phyloP scores from a whole-genome alignment of 1,140 invertebrate genomes.

The Dinoponera quadriceps region DNA sequence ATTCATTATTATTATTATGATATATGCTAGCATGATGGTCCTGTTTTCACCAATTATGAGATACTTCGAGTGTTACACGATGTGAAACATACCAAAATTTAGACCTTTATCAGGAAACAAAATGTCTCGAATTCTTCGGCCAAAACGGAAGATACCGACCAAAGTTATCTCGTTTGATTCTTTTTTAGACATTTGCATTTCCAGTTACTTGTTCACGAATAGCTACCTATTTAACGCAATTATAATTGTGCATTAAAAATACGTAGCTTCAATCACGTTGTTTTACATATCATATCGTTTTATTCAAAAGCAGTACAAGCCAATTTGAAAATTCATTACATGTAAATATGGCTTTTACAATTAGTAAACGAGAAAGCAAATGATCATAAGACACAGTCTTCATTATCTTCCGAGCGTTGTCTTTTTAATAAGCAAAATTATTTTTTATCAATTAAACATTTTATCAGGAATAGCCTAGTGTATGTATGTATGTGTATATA shows the following conservation, averaged over 20 bases:
- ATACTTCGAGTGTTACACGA: neutral
- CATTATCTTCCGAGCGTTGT: conserved; percentile 61
- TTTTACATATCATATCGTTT: conserved; percentile 15
- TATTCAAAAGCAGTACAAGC: conserved; percentile 53
- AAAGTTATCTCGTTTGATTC: conserved; percentile 13
- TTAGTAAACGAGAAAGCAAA: conserved; percentile 60
- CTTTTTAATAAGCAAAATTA: conserved; percentile 73
- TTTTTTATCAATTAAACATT: conserved; percentile 73
- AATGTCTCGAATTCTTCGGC: neutral
- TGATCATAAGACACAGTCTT: conserved; percentile 41
- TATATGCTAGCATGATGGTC: neutral
- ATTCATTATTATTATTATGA: conserved; percentile 26
- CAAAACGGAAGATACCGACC: neutral
- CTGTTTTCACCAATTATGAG: neutral
- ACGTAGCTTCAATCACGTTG: neutral
- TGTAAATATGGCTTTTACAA: conserved; percentile 49
- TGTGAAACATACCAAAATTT: neutral
- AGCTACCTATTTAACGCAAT: conserved; percentile 19
- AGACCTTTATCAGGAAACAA: conserved; percentile 1
- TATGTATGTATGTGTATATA: conserved; percentile 53
- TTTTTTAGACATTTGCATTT: conserved; percentile 11
- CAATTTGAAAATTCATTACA: conserved; percentile 47
- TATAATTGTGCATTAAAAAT: conserved; percentile 15
- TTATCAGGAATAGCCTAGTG: conserved; percentile 49
- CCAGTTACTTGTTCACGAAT: conserved; percentile 5